These are phyloP conservation scores for Neodon shergylaensis DNA, from an alignment of 2,113 vertebrate species.

Conservation along the genomic window DNA sequence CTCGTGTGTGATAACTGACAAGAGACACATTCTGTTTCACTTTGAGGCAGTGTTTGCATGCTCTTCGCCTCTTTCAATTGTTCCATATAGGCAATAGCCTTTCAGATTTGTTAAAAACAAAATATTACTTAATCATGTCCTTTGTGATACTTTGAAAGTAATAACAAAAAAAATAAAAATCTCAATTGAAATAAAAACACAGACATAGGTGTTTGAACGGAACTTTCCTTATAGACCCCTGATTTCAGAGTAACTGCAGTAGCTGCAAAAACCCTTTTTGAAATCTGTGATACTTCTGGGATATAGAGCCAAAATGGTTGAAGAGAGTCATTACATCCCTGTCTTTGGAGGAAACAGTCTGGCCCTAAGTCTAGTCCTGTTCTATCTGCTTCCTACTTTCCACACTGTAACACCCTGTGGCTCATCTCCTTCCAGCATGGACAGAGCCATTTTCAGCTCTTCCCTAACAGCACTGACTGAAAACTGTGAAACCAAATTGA, in stretches of 20 bases:
- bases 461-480: neutral
- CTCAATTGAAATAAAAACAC: neutral
- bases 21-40: neutral
- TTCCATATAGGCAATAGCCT: neutral
- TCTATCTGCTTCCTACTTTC: neutral
- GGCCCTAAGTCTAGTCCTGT: neutral
- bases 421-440: fast-evolving
- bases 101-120: neutral
- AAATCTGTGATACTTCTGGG: neutral
- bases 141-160: neutral
- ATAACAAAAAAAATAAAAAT: neutral
- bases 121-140: neutral
- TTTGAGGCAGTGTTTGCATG: neutral
- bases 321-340: too few relatives aligned
- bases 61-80: neutral
- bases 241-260: neutral
- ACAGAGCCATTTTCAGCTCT: neutral
- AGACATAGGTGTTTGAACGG: too few relatives aligned
- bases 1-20: neutral
- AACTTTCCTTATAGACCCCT: too few relatives aligned
- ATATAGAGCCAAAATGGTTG: neutral
- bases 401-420: too few relatives aligned
- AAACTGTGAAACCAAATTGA: too few relatives aligned
- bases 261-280: too few relatives aligned
- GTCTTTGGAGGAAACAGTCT: neutral